phyloP scores from a whole-genome alignment of 2,888 invertebrate genomes.

The Drosophila macrospina region DNA sequence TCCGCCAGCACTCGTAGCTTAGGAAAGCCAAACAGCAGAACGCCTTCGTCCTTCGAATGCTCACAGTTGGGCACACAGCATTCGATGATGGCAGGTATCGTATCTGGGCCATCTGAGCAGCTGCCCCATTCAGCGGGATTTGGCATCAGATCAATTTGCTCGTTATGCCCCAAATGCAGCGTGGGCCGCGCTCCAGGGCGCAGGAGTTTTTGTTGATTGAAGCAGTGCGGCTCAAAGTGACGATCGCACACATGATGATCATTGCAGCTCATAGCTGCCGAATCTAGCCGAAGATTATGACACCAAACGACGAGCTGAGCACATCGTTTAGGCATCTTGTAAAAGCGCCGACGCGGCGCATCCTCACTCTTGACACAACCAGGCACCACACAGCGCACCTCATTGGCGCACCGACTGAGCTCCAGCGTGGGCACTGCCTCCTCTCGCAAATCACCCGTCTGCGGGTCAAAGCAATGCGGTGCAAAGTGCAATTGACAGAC shows the following conservation, averaged over 20 bases:
- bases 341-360: conserved; percentile 45
- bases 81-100: neutral
- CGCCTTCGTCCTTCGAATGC: conserved; percentile 18
- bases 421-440: conserved; percentile 70
- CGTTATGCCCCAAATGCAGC: conserved; percentile 65
- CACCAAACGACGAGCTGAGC: conserved; percentile 67
- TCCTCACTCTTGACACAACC: conserved; percentile 41
- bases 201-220: conserved; percentile 44
- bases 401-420: conserved; percentile 33
- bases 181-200: conserved; percentile 71
- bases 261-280: neutral
- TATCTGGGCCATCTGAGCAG: conserved; percentile 6
- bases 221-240: conserved; percentile 75
- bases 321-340: conserved; percentile 52
- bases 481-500: conserved; percentile 72
- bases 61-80: conserved; percentile 69
- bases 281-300: conserved; percentile 57
- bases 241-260: conserved; percentile 69
- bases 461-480: conserved; percentile 56
- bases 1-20: conserved; percentile 43
- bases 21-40: conserved; percentile 57
- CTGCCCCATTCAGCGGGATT: conserved; percentile 56
- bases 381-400: conserved; percentile 54
- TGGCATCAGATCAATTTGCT: conserved; percentile 41
- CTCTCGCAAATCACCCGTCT: conserved; percentile 41